These are phyloP conservation scores for Tineola bisselliella DNA, from an alignment of 2,888 invertebrate species.

Conservation along the genomic window DNA sequence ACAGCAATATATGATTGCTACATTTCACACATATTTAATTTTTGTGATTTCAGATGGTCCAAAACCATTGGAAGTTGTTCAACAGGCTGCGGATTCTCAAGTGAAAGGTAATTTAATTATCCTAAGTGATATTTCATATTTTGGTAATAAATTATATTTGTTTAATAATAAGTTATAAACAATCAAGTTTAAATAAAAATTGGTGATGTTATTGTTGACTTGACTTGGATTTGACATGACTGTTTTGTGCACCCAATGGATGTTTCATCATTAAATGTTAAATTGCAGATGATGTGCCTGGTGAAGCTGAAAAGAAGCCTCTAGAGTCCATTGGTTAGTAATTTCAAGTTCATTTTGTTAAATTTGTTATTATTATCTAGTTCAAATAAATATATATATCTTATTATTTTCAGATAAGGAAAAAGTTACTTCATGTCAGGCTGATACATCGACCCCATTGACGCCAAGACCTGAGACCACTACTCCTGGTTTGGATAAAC, in stretches of 20 bases:
- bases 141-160: too few species aligned
- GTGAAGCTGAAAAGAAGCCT: neutral
- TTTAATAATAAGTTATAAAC: too few species aligned
- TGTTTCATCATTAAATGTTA: neutral
- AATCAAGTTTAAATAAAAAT: too few species aligned
- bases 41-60: constrained; percentile 31
- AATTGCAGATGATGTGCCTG: neutral
- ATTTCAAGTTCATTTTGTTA: neutral
- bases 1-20: constrained; percentile 1
- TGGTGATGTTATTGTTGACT: too few species aligned
- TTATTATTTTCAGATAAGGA: neutral
- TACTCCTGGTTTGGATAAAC: neutral
- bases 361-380: neutral
- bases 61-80: constrained; percentile 29
- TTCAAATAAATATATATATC: neutral
- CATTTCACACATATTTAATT: too few species aligned
- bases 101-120: constrained; percentile 29
- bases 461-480: neutral
- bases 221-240: too few species aligned
- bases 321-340: neutral
- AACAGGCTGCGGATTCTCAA: constrained; percentile 34
- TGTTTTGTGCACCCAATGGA: too few species aligned
- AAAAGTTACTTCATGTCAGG: neutral
- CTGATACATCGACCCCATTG: neutral
- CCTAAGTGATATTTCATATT: too few species aligned